Evolutionary conservation across 1,140 invertebrate species (phyloP).

Genomic region (Hydropsyche tenuis): DNA sequence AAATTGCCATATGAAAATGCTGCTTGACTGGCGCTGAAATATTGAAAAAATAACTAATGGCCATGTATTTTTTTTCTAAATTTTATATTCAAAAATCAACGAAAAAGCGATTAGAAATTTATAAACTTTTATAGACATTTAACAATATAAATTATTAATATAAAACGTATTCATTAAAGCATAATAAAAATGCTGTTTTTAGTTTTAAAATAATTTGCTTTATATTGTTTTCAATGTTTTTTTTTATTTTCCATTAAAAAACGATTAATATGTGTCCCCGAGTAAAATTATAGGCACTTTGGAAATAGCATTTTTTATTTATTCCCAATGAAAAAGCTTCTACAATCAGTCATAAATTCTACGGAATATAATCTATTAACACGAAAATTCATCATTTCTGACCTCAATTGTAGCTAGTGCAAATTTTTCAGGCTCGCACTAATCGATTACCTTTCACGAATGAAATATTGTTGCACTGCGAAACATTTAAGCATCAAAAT

Average conservation of each 20-base stretch:
- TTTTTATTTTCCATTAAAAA: no score
- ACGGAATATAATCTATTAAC: no score
- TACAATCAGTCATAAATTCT: background rate
- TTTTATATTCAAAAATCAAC: background rate
- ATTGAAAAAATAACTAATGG: slow-evolving; percentile 35
- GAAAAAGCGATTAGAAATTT: background rate
- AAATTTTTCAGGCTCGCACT: background rate
- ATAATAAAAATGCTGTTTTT: no score
- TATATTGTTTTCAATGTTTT: no score
- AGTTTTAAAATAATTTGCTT: no score
- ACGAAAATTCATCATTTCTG: background rate
- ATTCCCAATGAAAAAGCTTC: background rate
- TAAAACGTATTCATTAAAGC: no score
- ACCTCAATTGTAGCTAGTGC: background rate
- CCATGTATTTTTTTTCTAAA: no score
- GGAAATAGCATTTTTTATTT: no score
- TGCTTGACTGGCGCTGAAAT: slow-evolving; percentile 54
- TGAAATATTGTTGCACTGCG: background rate
- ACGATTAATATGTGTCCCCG: no score
- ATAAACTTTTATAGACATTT: background rate
- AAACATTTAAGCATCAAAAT: background rate
- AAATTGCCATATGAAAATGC: slow-evolving; percentile 73
- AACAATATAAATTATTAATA: no score
- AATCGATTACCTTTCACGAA: background rate
- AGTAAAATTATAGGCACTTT: no score